Evolutionary conservation across 2,113 vertebrate genomes (phyloP).

Genomic region (Rhinolophus sinicus): DNA sequence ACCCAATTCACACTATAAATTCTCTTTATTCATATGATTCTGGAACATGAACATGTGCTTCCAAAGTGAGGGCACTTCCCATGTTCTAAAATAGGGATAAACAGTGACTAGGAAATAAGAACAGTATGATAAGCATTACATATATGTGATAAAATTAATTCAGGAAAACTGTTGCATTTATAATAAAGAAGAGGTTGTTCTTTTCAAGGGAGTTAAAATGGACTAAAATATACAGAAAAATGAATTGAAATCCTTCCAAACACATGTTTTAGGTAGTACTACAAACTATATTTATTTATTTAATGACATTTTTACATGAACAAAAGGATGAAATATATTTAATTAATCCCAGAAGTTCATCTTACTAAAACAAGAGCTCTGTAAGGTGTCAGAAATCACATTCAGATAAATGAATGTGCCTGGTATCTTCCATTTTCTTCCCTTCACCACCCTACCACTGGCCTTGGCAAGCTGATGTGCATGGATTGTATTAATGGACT

Average conservation of each 20-base stretch:
- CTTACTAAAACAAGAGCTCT: neutral
- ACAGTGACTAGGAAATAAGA: slow-evolving; percentile 45
- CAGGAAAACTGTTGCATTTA: slow-evolving; percentile 56
- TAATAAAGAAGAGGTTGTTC: slow-evolving; percentile 44
- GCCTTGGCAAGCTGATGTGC: neutral
- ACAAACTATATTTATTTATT: neutral
- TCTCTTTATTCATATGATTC: slow-evolving; percentile 6
- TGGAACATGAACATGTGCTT: neutral
- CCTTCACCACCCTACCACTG: neutral
- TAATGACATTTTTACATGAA: slow-evolving; percentile 35
- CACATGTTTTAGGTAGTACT: neutral
- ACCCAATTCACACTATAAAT: neutral
- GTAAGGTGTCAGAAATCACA: neutral
- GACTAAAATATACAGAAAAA: neutral
- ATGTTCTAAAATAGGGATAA: slow-evolving; percentile 57
- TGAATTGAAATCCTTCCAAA: slow-evolving; percentile 42
- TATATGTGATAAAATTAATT: slow-evolving; percentile 67
- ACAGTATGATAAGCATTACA: slow-evolving; percentile 42
- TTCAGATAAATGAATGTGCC: neutral
- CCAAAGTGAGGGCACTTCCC: neutral
- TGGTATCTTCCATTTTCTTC: neutral
- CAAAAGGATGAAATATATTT: neutral
- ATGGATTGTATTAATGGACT: neutral
- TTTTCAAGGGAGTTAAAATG: slow-evolving; percentile 49
- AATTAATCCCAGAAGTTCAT: neutral